A percentile compares a stretch with the other conserved stretches of the same genome.
Evolutionary conservation across 2,113 vertebrate species (phyloP).

Genomic region (Actinemys pallida): DNA sequence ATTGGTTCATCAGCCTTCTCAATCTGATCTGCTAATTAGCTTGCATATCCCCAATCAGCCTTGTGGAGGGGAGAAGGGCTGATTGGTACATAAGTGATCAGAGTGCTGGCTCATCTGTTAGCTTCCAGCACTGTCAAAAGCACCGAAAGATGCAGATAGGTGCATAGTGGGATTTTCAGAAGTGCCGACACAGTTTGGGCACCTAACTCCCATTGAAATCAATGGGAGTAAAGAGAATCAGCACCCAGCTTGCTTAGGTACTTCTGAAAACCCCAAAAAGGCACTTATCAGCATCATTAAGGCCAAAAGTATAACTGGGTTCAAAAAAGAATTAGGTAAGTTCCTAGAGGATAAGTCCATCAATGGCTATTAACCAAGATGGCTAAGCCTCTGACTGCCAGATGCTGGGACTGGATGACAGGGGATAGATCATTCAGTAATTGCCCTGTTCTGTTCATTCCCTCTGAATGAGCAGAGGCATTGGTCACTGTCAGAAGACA

Average conservation of each 20-base stretch:
- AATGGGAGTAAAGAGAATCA: background rate
- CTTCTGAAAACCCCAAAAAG: background rate
- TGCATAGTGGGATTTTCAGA: too few species aligned
- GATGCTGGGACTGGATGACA: background rate
- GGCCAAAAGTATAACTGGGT: background rate
- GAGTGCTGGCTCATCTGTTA: background rate
- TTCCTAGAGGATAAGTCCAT: background rate
- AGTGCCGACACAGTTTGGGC: too few species aligned
- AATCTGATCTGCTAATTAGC: too few species aligned
- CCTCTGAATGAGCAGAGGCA: background rate
- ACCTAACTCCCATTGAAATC: too few species aligned
- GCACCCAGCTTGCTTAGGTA: background rate
- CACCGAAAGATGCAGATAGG: background rate
- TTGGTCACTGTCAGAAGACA: background rate
- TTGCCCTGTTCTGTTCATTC: background rate
- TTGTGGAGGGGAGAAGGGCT: too few species aligned
- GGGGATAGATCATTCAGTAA: background rate
- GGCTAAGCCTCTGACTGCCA: background rate
- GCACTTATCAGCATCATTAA: background rate
- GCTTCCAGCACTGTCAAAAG: background rate
- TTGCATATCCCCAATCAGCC: too few species aligned
- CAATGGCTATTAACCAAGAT: background rate
- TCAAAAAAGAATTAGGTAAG: background rate
- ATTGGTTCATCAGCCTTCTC: too few species aligned
- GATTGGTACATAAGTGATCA: too few species aligned